phyloP scores from a whole-genome alignment of 1,140 invertebrate genomes.

The Potamilus streckersoni region DNA sequence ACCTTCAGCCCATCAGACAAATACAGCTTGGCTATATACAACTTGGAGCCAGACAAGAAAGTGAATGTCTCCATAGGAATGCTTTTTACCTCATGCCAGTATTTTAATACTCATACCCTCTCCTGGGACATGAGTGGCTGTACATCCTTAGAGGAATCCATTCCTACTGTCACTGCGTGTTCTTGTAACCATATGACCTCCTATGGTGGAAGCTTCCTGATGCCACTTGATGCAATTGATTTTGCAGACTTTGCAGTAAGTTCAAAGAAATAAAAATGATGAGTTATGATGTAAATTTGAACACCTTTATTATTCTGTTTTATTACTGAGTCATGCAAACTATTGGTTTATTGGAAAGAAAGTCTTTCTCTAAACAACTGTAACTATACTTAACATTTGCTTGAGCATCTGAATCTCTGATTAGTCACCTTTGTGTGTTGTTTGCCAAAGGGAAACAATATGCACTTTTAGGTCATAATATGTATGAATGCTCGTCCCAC shows the following conservation, averaged over 20 bases:
- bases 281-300: not conserved
- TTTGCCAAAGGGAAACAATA: too few relatives aligned
- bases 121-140: conserved; percentile 52
- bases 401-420: not conserved
- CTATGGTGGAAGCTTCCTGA: conserved; percentile 56
- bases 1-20: conserved; percentile 24
- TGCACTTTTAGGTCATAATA: too few relatives aligned
- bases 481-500: too few relatives aligned
- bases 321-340: not conserved
- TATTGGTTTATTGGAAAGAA: conserved; percentile 6
- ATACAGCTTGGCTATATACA: conserved; percentile 37
- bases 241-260: conserved; percentile 57
- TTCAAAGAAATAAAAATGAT: not conserved
- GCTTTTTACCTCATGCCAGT: conserved; percentile 51
- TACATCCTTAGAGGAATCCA: conserved; percentile 38
- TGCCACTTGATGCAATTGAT: conserved; percentile 47
- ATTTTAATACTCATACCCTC: conserved; percentile 33
- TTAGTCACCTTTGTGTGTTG: too few relatives aligned
- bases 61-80: conserved; percentile 40
- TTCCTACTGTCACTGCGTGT: conserved; percentile 41
- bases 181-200: conserved; percentile 60
- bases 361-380: too few relatives aligned
- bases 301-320: not conserved
- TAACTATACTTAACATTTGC: not conserved
- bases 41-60: conserved; percentile 29